Percentiles rank a stretch among this genome's conserved stretches.
Conservation (phyloP, 2,888 invertebrate species). For the Molanna angustata region DNA sequence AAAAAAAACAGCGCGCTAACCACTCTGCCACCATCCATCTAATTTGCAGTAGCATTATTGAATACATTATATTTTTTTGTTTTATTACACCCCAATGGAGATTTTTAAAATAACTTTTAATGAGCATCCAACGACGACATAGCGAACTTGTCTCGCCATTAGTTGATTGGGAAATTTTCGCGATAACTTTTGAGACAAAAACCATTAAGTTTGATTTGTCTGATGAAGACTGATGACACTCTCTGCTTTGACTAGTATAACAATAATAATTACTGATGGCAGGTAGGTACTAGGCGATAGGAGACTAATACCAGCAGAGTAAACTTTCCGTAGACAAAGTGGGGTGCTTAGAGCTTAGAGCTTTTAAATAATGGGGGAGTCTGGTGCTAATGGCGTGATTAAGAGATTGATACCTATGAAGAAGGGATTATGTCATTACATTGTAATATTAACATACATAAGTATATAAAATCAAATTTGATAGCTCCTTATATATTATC, state of each 20-base stretch:
- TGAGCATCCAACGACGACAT: not conserved
- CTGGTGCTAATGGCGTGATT: conserved; percentile 49
- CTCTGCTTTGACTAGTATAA: conserved; percentile 9
- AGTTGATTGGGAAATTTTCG: conserved; percentile 29
- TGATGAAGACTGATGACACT: conserved; percentile 33
- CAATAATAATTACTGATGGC: conserved; percentile 30
- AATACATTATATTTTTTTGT: not conserved
- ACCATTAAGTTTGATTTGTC: conserved; percentile 28
- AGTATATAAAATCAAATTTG: no score
- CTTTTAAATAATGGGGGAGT: conserved; percentile 36
- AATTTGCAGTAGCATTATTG: not conserved
- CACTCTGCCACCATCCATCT: no score
- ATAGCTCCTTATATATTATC: no score
- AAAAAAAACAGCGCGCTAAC: no score
- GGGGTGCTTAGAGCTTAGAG: conserved; percentile 16
- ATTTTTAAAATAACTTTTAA: conserved; percentile 11
- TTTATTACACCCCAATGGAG: not conserved
- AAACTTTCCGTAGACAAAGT: conserved; percentile 12
- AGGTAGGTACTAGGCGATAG: conserved; percentile 10
- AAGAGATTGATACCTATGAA: conserved; percentile 42
- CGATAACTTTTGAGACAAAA: conserved; percentile 29
- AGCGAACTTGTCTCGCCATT: conserved; percentile 19
- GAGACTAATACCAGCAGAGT: conserved; percentile 2
- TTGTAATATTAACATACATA: no score
- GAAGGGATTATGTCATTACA: conserved; percentile 17